Evolutionary conservation across 2,113 vertebrate species (phyloP), one percentile per base, ranked within the genome.

Genomic region (Bungarus multicinctus): DNA sequence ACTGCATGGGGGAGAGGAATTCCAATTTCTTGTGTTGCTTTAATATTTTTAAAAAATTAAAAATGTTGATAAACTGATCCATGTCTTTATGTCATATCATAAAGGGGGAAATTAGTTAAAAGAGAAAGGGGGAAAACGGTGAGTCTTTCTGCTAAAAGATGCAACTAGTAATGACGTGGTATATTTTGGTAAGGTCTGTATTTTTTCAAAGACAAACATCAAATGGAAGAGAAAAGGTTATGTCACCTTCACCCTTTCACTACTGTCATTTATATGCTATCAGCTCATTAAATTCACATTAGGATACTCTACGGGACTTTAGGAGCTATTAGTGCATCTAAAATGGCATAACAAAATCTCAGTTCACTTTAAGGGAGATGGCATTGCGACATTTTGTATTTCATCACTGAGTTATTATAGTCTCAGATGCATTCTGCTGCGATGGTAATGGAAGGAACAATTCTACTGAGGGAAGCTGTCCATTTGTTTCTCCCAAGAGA

Each of bases 211-310:
- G 98, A 95, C 97, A 97, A 97, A 98, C 97, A 98, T 98, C 98
- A 98, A 98, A 98, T 96, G 97, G 97, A 97, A 97, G 96, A 98
- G 97, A 98, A 98, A 97, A 98, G 98, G 98, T 98, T 98, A 98
- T 98, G 98, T 98, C 98, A 99, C 98, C 98, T 99, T 99, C 98
- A 99, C 98, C 98, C 98, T 98, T 96, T 93, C 97, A 97, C 98
- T 97, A 97, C 98, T 98, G 98, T 98, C 98, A 99, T 99, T 98
- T 98, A 98, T 99, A 98, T 98, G 98, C 98, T 98, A 98, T 98
- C 98, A 98, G 98, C 98, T 98, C 98, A 99, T 99, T 99, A 99
- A 99, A 99, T 98, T 99, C 98, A 98, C 99, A 99, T 99, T 99
- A 99, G 98, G 98, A 97, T 97, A 98, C 98, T 98, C 98, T 97